Base-by-base conservation (phyloP, 2,888 invertebrate species). In the Nemotelus nigrinus region DNA sequence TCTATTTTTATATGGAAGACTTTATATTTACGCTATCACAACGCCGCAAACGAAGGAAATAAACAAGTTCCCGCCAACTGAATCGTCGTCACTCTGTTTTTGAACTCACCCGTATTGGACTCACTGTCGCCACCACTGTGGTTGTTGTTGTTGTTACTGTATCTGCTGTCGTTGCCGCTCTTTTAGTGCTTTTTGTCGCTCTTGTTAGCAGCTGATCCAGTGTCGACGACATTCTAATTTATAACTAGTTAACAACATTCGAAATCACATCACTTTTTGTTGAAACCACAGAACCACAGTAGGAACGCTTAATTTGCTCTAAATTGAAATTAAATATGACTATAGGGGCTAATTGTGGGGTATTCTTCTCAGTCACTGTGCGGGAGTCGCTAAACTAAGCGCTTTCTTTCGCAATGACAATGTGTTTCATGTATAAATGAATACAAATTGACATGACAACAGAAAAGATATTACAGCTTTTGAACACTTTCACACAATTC, bases 71-170 rank as follows among this genome's bases (percentile, higher is more conserved):
- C 25, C 25, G 25, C 25, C 25, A 25, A 25, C 25, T 25, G 25
- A 25, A 25, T 25, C 25, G 25, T 25, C 25, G 25, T 25, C 25
- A 25, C 25, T 25, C 25, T 25, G 25, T 25, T 25, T 43, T 43
- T 39, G 3, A 50, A 50, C 68, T 68, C 70, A 70, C 70, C 70
- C 70, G 70, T 55, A 70, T 70, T 53, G 70, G 70, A 70, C 55
- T 70, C 3, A 50, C 44, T 47, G 63, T 43, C 7, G 47, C 47
- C 47, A 3, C 10, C 3, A 41, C 53, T 43, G 70, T 41, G 41
- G 41, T 50, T 8, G 70, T 53, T 70, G 10, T 55, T 39, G 70
- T 55, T 47, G 70, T 70, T 70, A 8, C 41, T 70, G n/a, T n/a
- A 25, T 25, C n/a, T 48, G 47, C 10, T 48, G 48, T 25, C 3